A percentile compares a stretch with the other conserved stretches of the same genome.
Conservation (phyloP, 2,113 vertebrate genomes). For the Bucco capensis region DNA sequence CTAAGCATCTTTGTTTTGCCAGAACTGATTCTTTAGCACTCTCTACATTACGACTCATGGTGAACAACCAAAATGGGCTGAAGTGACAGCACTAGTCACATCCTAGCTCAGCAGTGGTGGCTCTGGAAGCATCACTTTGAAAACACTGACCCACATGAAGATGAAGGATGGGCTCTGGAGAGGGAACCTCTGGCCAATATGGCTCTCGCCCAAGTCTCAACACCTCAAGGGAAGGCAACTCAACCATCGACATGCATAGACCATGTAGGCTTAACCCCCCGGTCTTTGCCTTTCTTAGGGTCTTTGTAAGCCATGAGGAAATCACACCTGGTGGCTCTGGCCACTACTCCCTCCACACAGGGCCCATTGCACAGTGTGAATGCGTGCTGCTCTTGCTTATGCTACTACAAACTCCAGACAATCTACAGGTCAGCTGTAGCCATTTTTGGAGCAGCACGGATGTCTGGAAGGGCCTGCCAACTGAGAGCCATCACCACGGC, state of each 20-base stretch:
- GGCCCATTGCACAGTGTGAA: not conserved
- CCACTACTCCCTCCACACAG: fast-evolving
- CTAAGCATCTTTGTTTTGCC: not conserved
- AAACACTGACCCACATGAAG: not conserved
- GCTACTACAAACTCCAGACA: conserved; percentile 54
- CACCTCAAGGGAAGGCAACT: not conserved
- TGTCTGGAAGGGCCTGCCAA: conserved; percentile 71
- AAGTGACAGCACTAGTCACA: fast-evolving
- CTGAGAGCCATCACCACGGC: conserved; percentile 66
- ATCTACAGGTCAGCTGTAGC: conserved; percentile 71
- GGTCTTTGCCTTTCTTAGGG: not conserved
- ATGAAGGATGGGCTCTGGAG: not conserved
- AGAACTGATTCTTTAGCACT: not conserved
- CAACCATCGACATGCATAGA: fast-evolving
- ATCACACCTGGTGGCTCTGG: fast-evolving
- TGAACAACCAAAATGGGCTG: not conserved
- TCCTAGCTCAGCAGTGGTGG: fast-evolving
- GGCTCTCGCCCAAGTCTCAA: not conserved
- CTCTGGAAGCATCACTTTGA: not conserved
- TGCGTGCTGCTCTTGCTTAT: not conserved
- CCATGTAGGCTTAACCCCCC: not conserved
- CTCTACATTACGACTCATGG: fast-evolving
- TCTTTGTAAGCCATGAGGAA: not conserved
- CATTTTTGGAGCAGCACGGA: conserved; percentile 67
- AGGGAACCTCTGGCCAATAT: not conserved